Percentiles rank a stretch among this genome's conserved stretches.
phyloP scores from a whole-genome alignment of 2,113 vertebrate species.

The human (Homo sapiens) region DNA sequence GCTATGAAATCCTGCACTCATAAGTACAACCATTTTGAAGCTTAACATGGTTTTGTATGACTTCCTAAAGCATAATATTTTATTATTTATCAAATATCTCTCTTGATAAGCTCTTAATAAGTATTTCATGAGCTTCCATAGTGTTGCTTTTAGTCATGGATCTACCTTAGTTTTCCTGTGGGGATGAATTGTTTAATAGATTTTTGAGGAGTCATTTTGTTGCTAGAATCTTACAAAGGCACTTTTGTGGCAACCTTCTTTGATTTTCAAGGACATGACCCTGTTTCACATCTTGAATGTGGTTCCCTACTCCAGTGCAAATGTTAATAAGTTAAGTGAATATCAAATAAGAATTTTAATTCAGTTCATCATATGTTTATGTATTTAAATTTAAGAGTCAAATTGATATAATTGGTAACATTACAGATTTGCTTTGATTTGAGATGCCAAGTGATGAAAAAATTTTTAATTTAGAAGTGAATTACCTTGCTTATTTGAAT shows the following conservation, averaged over 20 bases:
- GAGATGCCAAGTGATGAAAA: constrained; percentile 80
- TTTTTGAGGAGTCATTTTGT: neutral
- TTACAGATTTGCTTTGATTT: constrained; percentile 81
- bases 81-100: constrained; percentile 43
- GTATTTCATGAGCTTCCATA: neutral
- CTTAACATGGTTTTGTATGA: neutral
- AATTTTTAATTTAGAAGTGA: constrained; percentile 76
- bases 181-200: neutral
- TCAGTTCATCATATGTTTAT: constrained; percentile 77
- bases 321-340: constrained; percentile 71
- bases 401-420: constrained; percentile 77
- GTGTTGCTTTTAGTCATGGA: neutral
- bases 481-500: constrained; percentile 80
- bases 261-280: constrained; percentile 44
- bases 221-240: neutral
- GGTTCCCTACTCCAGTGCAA: constrained; percentile 31
- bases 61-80: constrained; percentile 33
- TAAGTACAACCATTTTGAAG: neutral
- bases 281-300: constrained; percentile 19
- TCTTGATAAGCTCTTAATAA: neutral
- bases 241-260: neutral
- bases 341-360: constrained; percentile 74
- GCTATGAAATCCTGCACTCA: neutral
- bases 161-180: neutral
- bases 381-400: constrained; percentile 80